Evolutionary conservation across 1,140 invertebrate genomes (phyloP).

Genomic region (Sesamia nonagrioides): DNA sequence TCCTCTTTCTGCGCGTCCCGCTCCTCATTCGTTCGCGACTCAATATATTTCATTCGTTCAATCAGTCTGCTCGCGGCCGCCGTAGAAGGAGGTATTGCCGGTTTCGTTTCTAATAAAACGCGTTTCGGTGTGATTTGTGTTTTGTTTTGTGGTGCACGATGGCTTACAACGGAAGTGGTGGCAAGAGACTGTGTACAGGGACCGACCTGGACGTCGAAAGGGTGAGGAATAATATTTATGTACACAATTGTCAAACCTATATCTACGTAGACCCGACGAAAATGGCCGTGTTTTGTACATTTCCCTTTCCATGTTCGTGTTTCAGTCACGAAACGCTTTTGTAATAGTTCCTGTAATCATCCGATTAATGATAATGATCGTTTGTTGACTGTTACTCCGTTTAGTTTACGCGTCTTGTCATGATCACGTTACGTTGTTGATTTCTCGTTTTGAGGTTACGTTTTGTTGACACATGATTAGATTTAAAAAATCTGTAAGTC

Average conservation of each 20-base stretch:
- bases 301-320: slow-evolving; percentile 71
- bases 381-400: slow-evolving; percentile 49
- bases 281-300: slow-evolving; percentile 84
- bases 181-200: slow-evolving; percentile 85
- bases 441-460: slow-evolving; percentile 83
- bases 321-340: slow-evolving; percentile 40
- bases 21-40: slow-evolving; percentile 69
- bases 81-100: slow-evolving; percentile 68
- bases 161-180: slow-evolving; percentile 87
- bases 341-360: slow-evolving; percentile 39
- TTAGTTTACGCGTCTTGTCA: slow-evolving; percentile 63
- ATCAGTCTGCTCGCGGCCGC: slow-evolving; percentile 80
- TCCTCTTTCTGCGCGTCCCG: slow-evolving; percentile 52
- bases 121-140: slow-evolving; percentile 86
- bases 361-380: slow-evolving; percentile 28
- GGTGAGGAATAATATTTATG: slow-evolving; percentile 71
- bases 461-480: slow-evolving; percentile 76
- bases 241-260: slow-evolving; percentile 64
- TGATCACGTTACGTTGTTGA: slow-evolving; percentile 80
- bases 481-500: slow-evolving; percentile 47
- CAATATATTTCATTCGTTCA: slow-evolving; percentile 75
- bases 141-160: slow-evolving; percentile 86
- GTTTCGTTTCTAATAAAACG: slow-evolving; percentile 70
- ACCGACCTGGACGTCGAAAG: slow-evolving; percentile 85
- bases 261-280: slow-evolving; percentile 74